Conservation (phyloP, 2,113 vertebrate species). For the Crotalus horridus region DNA sequence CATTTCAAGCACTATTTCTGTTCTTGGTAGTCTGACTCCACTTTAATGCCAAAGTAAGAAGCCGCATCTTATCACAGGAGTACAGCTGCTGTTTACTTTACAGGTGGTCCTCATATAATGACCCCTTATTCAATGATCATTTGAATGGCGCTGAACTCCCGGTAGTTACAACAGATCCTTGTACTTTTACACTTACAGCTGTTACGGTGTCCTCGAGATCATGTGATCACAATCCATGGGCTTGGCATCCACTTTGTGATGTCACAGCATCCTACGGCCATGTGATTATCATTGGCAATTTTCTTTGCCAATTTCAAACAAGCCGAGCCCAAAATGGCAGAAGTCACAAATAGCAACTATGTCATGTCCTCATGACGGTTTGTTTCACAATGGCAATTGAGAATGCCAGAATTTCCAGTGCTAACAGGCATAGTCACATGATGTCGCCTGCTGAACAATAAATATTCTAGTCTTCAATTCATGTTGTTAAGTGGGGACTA, state of each 20-base stretch:
- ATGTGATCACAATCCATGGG: not conserved
- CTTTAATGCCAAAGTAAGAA: too few species aligned
- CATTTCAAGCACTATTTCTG: too few species aligned
- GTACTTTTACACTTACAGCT: too few species aligned
- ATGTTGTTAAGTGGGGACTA: not conserved
- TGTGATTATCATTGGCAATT: not conserved
- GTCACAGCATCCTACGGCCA: not conserved
- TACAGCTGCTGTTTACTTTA: too few species aligned
- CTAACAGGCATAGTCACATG: not conserved
- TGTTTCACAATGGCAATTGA: not conserved
- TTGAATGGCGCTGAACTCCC: too few species aligned
- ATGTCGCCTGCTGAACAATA: not conserved
- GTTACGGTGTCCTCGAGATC: too few species aligned
- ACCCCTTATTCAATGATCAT: too few species aligned
- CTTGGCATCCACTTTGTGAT: not conserved
- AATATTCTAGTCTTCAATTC: not conserved
- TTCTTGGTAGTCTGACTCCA: too few species aligned
- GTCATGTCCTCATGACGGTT: not conserved
- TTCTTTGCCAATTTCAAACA: not conserved
- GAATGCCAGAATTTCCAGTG: not conserved
- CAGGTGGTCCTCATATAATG: too few species aligned
- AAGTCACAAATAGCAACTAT: not conserved
- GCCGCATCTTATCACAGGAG: too few species aligned
- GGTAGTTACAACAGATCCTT: too few species aligned
- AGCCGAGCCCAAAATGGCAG: not conserved